phyloP scores from a whole-genome alignment of 2,888 invertebrate genomes.

The Limenitis camilla region DNA sequence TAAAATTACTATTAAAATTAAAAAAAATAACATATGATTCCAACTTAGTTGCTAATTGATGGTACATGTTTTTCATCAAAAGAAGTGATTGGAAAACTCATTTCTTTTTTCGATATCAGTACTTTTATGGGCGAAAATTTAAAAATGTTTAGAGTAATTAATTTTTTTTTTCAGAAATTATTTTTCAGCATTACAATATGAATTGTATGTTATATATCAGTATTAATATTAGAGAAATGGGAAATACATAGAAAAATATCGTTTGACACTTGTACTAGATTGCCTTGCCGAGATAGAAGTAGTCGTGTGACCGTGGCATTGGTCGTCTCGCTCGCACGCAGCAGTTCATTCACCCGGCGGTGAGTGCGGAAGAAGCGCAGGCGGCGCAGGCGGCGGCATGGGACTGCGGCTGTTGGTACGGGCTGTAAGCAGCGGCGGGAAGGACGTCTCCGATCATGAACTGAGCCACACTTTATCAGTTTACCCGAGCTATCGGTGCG shows the following conservation, averaged over 20 bases:
- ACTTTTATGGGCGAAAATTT: too few relatives aligned
- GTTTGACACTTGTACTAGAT: conserved; percentile 55
- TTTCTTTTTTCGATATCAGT: too few relatives aligned
- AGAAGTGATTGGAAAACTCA: too few relatives aligned
- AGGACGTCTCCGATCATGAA: conserved; percentile 70
- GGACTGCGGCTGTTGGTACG: conserved; percentile 36
- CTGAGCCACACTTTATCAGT: conserved; percentile 69
- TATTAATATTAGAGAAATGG: conserved; percentile 23
- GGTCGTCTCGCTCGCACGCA: conserved; percentile 57
- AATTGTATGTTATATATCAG: too few relatives aligned
- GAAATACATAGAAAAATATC: conserved; percentile 26
- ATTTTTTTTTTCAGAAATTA: too few relatives aligned
- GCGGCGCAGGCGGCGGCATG: conserved; percentile 48
- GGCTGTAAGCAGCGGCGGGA: conserved; percentile 55
- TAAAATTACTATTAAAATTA: too few relatives aligned
- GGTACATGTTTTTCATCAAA: too few relatives aligned
- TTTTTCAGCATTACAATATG: too few relatives aligned
- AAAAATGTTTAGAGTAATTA: too few relatives aligned
- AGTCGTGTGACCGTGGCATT: conserved; percentile 68
- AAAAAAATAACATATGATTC: too few relatives aligned
- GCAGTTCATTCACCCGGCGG: conserved; percentile 71
- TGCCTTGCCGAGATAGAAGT: conserved; percentile 50
- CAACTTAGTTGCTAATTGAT: too few relatives aligned
- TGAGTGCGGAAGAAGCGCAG: conserved; percentile 69
- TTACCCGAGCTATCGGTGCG: conserved; percentile 65